These are phyloP conservation scores for Axis porcinus DNA, from an alignment of 2,113 vertebrate species.

Conservation along the genomic window DNA sequence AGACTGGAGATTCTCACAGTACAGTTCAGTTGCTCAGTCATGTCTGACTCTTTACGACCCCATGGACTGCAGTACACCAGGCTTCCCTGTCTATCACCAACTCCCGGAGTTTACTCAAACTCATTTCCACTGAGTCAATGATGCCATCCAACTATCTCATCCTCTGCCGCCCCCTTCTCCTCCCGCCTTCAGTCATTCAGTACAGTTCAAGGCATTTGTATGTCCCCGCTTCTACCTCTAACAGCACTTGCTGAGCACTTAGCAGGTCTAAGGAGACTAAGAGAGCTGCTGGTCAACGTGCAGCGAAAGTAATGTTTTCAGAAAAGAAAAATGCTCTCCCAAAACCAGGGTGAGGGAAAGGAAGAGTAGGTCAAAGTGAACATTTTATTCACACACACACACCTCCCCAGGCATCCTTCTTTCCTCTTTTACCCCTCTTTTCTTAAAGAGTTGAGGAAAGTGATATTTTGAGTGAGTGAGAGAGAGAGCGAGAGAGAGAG, in stretches of 20 bases:
- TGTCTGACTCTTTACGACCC: fast-evolving
- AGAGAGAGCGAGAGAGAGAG: background rate
- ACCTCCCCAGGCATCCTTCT: background rate
- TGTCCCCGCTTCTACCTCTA: background rate
- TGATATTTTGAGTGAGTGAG: background rate
- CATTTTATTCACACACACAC: background rate
- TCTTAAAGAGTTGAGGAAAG: background rate
- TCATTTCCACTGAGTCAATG: background rate
- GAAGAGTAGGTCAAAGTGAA: background rate
- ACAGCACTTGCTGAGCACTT: background rate
- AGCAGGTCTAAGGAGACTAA: background rate
- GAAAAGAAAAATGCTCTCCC: background rate
- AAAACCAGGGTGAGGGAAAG: background rate
- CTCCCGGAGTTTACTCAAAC: background rate
- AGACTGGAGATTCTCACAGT: background rate
- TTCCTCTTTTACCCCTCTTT: background rate
- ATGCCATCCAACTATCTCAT: background rate
- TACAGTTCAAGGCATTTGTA: background rate
- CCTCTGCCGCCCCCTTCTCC: background rate
- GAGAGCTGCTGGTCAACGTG: background rate
- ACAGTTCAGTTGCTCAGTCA: background rate
- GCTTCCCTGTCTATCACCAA: background rate
- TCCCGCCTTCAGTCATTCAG: background rate
- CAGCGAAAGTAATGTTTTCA: background rate
- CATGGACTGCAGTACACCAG: background rate